Conservation (phyloP, 1,140 invertebrate species). For the Gonioctena quinquepunctata region DNA sequence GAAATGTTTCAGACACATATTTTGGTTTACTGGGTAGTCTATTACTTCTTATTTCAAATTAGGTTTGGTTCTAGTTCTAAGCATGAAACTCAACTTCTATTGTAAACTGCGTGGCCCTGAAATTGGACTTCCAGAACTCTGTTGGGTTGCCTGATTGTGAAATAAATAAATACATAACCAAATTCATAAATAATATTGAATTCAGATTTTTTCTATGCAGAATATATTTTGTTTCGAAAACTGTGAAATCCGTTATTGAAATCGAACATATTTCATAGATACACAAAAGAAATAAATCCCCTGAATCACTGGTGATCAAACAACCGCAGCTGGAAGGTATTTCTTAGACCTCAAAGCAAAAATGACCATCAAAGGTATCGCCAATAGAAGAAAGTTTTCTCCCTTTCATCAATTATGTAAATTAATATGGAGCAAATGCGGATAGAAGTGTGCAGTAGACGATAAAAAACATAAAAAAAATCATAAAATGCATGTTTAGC, state of each 20-base stretch:
- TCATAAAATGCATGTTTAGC: constrained; percentile 15
- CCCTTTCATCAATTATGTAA: constrained; percentile 33
- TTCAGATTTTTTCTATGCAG: neutral
- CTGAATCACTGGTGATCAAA: neutral
- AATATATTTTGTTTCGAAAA: neutral
- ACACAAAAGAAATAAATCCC: neutral
- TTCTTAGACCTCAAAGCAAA: neutral
- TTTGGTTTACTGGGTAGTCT: no score
- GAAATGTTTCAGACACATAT: no score
- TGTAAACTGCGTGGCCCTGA: no score
- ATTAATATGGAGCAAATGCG: constrained; percentile 19
- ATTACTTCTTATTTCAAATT: no score
- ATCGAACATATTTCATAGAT: neutral
- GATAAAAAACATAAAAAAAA: neutral
- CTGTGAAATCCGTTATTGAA: constrained; percentile 4
- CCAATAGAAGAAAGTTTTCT: constrained; percentile 28
- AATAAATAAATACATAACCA: no score
- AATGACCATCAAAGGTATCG: neutral
- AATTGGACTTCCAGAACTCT: no score
- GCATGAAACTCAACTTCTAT: no score
- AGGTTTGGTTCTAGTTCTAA: no score
- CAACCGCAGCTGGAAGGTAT: neutral
- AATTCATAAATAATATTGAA: no score
- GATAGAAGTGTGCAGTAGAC: neutral
- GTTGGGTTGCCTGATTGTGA: no score